These are phyloP conservation scores for Drosophila meridiana DNA, from an alignment of 2,888 invertebrate genomes.

Conservation along the genomic window DNA sequence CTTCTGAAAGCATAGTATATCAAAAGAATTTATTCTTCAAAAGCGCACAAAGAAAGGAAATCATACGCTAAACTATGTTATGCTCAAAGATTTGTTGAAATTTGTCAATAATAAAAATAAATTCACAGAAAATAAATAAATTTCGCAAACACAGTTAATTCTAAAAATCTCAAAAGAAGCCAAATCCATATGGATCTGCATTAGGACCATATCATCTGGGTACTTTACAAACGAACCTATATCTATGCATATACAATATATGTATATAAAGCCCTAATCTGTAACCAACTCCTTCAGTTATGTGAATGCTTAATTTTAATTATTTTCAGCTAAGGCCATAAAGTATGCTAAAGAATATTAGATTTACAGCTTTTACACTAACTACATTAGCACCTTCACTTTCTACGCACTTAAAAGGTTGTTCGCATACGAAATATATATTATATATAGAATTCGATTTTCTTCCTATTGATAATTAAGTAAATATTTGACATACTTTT, in stretches of 20 bases:
- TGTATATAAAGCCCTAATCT: not conserved
- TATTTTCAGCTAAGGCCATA: not conserved
- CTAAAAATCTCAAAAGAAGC: too few relatives aligned
- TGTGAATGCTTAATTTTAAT: not conserved
- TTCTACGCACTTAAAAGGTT: not conserved
- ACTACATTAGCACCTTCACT: not conserved
- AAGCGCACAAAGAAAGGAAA: not conserved
- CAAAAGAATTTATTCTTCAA: too few relatives aligned
- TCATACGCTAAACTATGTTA: not conserved
- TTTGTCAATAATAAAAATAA: not conserved
- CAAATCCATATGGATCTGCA: not conserved
- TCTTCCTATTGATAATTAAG: constrained; percentile 29
- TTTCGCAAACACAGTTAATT: not conserved
- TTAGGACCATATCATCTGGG: not conserved
- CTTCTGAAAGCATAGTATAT: not conserved
- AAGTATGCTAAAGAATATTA: constrained; percentile 24
- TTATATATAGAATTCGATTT: constrained; percentile 1
- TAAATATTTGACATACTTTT: constrained; percentile 16
- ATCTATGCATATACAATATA: not conserved
- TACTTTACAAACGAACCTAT: not conserved
- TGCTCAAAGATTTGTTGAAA: too few relatives aligned
- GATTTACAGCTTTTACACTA: not conserved
- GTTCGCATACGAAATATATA: not conserved
- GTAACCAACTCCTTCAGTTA: not conserved
- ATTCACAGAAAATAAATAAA: too few relatives aligned